A percentile compares a stretch with the other conserved stretches of the same genome.
phyloP scores from a whole-genome alignment of 2,888 invertebrate genomes.

The Drosophila gaucha region DNA sequence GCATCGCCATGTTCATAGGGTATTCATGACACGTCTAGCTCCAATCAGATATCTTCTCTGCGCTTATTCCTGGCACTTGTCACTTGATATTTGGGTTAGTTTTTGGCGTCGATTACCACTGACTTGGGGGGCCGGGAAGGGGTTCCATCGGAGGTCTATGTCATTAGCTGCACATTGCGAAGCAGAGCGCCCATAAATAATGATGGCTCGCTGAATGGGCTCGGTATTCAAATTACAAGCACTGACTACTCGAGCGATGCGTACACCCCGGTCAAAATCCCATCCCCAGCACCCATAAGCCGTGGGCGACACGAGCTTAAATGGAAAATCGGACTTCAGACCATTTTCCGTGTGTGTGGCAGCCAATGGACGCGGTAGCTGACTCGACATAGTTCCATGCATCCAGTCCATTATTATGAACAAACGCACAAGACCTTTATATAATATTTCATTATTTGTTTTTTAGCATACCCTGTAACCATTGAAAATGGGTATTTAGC shows the following conservation, averaged over 20 bases:
- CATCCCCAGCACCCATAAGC: slow-evolving; percentile 24
- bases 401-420: slow-evolving; percentile 25
- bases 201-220: slow-evolving; percentile 55
- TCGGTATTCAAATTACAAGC: slow-evolving; percentile 64
- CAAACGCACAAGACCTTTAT: slow-evolving; percentile 9
- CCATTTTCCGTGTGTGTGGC: slow-evolving; percentile 30
- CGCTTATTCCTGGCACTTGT: slow-evolving; percentile 28
- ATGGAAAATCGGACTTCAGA: slow-evolving; percentile 54
- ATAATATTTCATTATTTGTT: slow-evolving; percentile 2
- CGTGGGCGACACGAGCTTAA: slow-evolving; percentile 64
- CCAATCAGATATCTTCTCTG: slow-evolving; percentile 1
- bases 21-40: no score
- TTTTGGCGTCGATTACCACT: slow-evolving; percentile 63
- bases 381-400: background rate
- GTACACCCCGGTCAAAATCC: background rate
- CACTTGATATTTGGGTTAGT: slow-evolving; percentile 54
- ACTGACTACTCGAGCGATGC: slow-evolving; percentile 8
- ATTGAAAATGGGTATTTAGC: background rate
- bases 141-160: slow-evolving; percentile 10
- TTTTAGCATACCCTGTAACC: background rate
- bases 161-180: slow-evolving; percentile 36
- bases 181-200: slow-evolving; percentile 60
- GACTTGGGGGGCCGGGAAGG: background rate
- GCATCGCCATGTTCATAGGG: background rate
- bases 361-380: slow-evolving; percentile 33